phyloP scores from a whole-genome alignment of 2,113 vertebrate genomes.

The Pampusana beccarii region DNA sequence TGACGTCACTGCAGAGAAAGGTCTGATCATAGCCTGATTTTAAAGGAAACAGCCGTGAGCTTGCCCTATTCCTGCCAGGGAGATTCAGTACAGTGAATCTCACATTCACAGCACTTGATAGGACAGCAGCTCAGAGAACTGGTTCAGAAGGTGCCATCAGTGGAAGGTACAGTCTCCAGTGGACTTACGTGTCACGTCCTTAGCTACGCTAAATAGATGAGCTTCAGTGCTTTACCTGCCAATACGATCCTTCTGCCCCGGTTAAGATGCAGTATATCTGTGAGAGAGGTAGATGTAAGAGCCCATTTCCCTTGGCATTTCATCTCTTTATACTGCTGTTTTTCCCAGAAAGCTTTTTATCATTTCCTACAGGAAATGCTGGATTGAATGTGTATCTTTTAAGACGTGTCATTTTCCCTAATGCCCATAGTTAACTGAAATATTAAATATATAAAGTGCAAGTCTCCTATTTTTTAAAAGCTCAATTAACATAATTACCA shows the following conservation, averaged over 20 bases:
- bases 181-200: background rate
- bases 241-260: background rate
- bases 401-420: background rate
- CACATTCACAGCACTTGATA: background rate
- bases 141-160: background rate
- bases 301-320: background rate
- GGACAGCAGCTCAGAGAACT: background rate
- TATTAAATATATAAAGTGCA: background rate
- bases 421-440: background rate
- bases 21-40: background rate
- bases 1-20: constrained; percentile 4
- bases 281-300: background rate
- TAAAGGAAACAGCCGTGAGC: constrained; percentile 6
- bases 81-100: background rate
- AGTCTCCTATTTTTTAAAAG: constrained; percentile 10
- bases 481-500: constrained; percentile 26
- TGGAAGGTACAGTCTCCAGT: background rate
- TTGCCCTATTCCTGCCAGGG: background rate
- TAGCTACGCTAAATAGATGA: background rate
- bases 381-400: background rate
- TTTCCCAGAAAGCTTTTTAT: background rate
- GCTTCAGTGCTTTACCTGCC: background rate
- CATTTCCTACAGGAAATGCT: background rate
- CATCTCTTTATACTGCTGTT: background rate
- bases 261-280: background rate